A percentile compares a stretch with the other conserved stretches of the same genome.
These are phyloP conservation scores for Phytoseiulus persimilis DNA, from an alignment of 2,888 invertebrate species.

Conservation along the genomic window DNA sequence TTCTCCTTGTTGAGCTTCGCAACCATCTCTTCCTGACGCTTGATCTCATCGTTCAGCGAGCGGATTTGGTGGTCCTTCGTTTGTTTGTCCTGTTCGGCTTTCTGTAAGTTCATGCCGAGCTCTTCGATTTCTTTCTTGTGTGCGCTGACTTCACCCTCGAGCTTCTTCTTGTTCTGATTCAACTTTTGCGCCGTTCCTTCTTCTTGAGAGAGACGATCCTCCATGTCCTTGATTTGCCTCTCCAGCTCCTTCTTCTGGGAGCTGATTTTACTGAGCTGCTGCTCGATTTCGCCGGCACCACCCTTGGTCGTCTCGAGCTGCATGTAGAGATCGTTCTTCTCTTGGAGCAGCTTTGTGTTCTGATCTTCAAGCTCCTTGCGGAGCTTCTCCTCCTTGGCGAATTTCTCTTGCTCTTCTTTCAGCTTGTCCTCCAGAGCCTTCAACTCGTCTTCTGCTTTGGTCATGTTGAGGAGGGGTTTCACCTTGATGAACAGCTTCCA, in stretches of 20 bases:
- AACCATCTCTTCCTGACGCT: conserved; percentile 98
- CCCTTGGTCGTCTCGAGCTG: conserved; percentile 90
- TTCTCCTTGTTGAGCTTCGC: conserved; percentile 99
- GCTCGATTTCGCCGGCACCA: conserved; percentile 78
- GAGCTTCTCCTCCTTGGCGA: conserved; percentile 87
- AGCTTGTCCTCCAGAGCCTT: conserved; percentile 96
- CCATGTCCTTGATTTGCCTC: conserved; percentile 81
- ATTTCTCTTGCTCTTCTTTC: conserved; percentile 82
- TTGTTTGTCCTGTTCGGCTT: conserved; percentile 91
- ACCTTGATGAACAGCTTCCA: conserved; percentile 99
- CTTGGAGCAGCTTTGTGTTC: conserved; percentile 81
- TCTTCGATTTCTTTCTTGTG: conserved; percentile 97
- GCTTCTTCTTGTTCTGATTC: conserved; percentile 90
- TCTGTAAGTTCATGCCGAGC: conserved; percentile 84
- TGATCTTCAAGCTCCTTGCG: conserved; percentile 92
- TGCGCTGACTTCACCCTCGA: conserved; percentile 84
- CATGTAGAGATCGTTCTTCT: conserved; percentile 82
- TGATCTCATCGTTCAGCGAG: conserved; percentile 96
- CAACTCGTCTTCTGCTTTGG: conserved; percentile 97
- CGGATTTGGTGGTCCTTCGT: conserved; percentile 98
- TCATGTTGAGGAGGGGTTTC: conserved; percentile 97
- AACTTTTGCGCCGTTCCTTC: conserved; percentile 92
- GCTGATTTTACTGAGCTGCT: conserved; percentile 81
- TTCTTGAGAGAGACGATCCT: conserved; percentile 91
- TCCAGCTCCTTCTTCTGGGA: conserved; percentile 95